Conservation (phyloP, 2,113 vertebrate species). For the Oxyura jamaicensis region DNA sequence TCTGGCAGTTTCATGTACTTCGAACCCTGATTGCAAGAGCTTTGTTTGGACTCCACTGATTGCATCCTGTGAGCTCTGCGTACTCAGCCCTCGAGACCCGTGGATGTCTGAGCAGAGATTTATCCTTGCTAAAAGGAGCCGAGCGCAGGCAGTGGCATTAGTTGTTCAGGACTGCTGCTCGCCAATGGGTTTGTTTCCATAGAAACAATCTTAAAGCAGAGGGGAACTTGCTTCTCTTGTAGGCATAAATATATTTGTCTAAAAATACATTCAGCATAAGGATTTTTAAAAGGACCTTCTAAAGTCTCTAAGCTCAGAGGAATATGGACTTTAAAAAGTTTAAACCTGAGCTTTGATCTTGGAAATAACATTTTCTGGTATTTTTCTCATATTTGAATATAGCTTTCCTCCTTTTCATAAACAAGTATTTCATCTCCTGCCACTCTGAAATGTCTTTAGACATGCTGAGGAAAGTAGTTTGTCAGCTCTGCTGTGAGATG, state of each 20-base stretch:
- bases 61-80: neutral
- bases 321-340: neutral
- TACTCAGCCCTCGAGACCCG: neutral
- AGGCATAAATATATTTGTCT: constrained; percentile 62
- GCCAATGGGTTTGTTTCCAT: constrained; percentile 61
- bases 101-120: neutral
- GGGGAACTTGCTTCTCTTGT: constrained; percentile 39
- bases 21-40: neutral
- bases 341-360: neutral
- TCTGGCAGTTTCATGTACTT: neutral
- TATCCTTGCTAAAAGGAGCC: constrained; percentile 13
- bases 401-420: neutral
- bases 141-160: constrained; percentile 1
- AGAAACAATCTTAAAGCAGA: constrained; percentile 47
- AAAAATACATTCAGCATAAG: constrained; percentile 53
- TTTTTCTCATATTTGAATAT: neutral
- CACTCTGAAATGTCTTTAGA: neutral
- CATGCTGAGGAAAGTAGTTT: neutral
- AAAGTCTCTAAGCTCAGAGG: neutral
- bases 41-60: neutral
- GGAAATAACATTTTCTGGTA: neutral
- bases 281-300: constrained; percentile 35
- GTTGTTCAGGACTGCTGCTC: constrained; percentile 29
- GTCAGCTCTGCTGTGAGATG: neutral
- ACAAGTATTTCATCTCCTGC: neutral